These are phyloP conservation scores for Dreissena polymorpha DNA, from an alignment of 1,140 invertebrate genomes.

Conservation along the genomic window DNA sequence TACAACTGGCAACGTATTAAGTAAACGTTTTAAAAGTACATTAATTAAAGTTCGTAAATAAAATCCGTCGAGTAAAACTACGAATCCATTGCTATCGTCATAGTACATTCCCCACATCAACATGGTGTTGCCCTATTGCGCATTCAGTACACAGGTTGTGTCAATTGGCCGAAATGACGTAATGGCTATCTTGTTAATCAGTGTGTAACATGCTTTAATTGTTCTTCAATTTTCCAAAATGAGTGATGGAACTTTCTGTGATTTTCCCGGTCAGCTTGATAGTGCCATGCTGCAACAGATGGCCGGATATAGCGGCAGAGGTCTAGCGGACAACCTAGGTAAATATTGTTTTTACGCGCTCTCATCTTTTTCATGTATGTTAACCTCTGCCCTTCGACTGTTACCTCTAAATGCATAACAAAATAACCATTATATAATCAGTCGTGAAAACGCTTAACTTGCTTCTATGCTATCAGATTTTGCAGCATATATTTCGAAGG, in stretches of 20 bases:
- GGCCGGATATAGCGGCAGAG: constrained; percentile 19
- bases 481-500: too few species aligned
- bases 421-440: constrained; percentile 42
- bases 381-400: constrained; percentile 51
- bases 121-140: constrained; percentile 46
- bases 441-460: constrained; percentile 10
- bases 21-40: neutral
- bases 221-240: constrained; percentile 33
- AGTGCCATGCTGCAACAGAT: constrained; percentile 43
- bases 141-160: constrained; percentile 30
- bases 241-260: constrained; percentile 51
- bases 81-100: neutral
- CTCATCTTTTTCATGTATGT: neutral
- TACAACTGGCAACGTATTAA: neutral
- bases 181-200: constrained; percentile 48
- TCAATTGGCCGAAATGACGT: constrained; percentile 53
- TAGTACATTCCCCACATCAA: neutral
- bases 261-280: constrained; percentile 42
- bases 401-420: constrained; percentile 36
- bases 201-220: constrained; percentile 17
- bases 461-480: too few species aligned
- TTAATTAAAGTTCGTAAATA: neutral
- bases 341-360: constrained; percentile 39
- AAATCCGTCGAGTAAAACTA: neutral
- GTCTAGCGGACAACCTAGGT: constrained; percentile 36